phyloP scores from a whole-genome alignment of 2,888 invertebrate species.

The Ophion ellenae region DNA sequence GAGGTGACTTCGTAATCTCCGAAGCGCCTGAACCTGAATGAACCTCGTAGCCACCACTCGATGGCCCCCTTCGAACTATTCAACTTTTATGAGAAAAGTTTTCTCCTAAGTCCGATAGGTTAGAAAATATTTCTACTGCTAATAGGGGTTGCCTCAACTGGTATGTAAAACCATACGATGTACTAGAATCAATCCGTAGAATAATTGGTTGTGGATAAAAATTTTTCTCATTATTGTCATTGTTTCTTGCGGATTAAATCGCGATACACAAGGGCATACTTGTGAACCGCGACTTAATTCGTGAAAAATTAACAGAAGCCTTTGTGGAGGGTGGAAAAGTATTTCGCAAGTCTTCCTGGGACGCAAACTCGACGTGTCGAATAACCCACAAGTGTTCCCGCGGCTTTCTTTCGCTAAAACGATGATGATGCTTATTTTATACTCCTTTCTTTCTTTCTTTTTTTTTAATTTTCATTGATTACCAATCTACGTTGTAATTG shows the following conservation, averaged over 20 bases:
- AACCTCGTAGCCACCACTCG: no score
- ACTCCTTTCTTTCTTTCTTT: not conserved
- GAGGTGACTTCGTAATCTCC: no score
- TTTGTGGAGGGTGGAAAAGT: not conserved
- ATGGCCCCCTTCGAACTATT: no score
- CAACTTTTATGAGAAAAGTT: no score
- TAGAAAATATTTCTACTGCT: no score
- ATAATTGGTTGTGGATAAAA: conserved; percentile 45
- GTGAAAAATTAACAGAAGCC: not conserved
- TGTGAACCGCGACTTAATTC: not conserved
- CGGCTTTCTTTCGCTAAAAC: not conserved
- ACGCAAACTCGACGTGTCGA: not conserved
- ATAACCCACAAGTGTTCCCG: not conserved
- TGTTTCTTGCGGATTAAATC: not conserved
- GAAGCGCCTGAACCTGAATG: no score
- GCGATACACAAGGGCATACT: not conserved
- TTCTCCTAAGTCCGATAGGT: no score
- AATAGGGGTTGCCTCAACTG: no score
- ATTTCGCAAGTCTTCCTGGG: not conserved
- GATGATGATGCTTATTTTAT: not conserved
- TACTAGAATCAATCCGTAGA: conserved; percentile 16
- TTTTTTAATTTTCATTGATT: not conserved
- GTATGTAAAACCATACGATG: not conserved
- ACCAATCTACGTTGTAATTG: conserved; percentile 14
- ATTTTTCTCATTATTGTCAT: conserved; percentile 2